Evolutionary conservation across 1,140 invertebrate species (phyloP).

Genomic region (Oncopodura yosiiana): DNA sequence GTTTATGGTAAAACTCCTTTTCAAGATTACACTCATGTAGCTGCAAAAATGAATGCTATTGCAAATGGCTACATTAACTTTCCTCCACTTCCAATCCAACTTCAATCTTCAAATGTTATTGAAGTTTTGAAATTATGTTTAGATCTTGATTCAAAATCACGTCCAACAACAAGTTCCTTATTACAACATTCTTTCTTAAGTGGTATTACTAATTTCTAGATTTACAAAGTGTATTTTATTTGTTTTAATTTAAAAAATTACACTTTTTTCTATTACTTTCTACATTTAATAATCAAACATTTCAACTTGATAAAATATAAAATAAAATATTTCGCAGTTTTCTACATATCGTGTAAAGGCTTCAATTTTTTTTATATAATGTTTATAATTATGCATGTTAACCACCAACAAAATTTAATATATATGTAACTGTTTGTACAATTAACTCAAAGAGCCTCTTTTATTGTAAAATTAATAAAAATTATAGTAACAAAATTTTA

Average conservation of each 20-base stretch:
- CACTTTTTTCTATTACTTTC: not conserved
- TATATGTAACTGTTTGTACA: too few relatives aligned
- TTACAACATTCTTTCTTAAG: conserved; percentile 54
- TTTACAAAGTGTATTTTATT: too few relatives aligned
- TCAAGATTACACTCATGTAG: conserved; percentile 63
- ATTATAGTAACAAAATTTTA: too few relatives aligned
- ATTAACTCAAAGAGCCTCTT: too few relatives aligned
- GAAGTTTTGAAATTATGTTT: conserved; percentile 58
- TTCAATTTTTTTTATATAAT: too few relatives aligned
- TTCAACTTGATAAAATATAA: not conserved
- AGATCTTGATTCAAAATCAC: conserved; percentile 53
- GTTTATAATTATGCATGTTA: too few relatives aligned
- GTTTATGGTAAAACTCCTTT: conserved; percentile 87
- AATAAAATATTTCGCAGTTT: not conserved
- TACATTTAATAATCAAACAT: not conserved
- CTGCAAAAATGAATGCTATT: conserved; percentile 72
- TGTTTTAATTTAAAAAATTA: too few relatives aligned
- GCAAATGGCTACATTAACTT: conserved; percentile 64
- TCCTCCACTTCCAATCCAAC: conserved; percentile 43
- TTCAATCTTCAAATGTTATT: conserved; percentile 44
- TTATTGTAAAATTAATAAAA: too few relatives aligned
- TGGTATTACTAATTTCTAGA: not conserved
- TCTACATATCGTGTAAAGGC: too few relatives aligned
- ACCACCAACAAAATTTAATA: too few relatives aligned
- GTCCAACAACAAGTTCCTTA: conserved; percentile 62